phyloP scores from a whole-genome alignment of 2,888 invertebrate species.

The Hartigia nigra region DNA sequence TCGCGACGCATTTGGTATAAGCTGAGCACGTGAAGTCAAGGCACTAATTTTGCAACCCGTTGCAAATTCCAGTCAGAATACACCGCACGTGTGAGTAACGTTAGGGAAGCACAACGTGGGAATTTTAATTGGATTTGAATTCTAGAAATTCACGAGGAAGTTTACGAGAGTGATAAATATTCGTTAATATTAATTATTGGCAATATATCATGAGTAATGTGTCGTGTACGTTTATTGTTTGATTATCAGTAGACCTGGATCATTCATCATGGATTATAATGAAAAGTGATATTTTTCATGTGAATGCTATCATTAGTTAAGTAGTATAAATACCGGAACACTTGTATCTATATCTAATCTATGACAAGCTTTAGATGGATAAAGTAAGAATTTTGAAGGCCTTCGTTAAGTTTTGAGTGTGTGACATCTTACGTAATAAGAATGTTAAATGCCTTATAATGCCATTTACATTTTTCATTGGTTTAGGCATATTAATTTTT shows the following conservation, averaged over 20 bases:
- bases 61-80: background rate
- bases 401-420: background rate
- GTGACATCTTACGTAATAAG: background rate
- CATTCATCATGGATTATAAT: background rate
- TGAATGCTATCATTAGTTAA: background rate
- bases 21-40: background rate
- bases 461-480: background rate
- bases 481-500: background rate
- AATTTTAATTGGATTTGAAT: background rate
- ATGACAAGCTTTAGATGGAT: background rate
- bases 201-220: background rate
- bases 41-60: background rate
- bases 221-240: background rate
- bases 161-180: background rate
- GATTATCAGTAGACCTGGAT: background rate
- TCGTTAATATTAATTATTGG: background rate
- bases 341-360: background rate
- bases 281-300: background rate
- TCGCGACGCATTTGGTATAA: background rate
- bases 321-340: background rate
- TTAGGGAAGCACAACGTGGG: background rate
- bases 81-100: background rate
- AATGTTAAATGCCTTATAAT: background rate
- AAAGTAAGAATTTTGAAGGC: background rate
- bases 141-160: background rate